These are phyloP conservation scores for Hylyphantes graminicola DNA, from an alignment of 1,140 invertebrate genomes.

Conservation along the genomic window DNA sequence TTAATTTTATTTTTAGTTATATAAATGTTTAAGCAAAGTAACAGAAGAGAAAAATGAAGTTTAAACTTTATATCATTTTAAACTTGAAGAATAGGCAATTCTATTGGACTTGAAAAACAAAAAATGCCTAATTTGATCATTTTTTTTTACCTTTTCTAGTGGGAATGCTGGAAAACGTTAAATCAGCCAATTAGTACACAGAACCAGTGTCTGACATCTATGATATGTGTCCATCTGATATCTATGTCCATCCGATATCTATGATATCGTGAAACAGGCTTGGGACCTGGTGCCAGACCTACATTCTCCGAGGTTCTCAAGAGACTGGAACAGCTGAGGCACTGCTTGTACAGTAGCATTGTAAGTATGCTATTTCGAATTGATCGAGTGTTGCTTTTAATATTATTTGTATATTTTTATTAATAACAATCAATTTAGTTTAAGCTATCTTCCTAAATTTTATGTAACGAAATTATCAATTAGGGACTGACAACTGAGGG, in stretches of 20 bases:
- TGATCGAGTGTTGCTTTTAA: neutral
- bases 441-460: neutral
- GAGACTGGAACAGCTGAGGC: conserved; percentile 59
- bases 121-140: no score
- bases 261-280: conserved; percentile 94
- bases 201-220: no score
- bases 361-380: neutral
- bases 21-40: no score
- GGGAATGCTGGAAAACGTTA: no score
- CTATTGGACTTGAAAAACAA: no score
- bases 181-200: no score
- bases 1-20: no score
- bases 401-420: neutral
- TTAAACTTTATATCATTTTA: no score
- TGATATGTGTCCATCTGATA: no score
- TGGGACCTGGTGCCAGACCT: conserved; percentile 94
- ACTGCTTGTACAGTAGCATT: conserved; percentile 1
- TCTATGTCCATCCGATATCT: conserved; percentile 94
- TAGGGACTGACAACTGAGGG: neutral
- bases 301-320: conserved; percentile 78
- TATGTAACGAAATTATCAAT: neutral
- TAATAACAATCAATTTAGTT: neutral
- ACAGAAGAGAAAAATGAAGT: no score
- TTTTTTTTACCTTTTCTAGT: no score
- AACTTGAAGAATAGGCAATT: no score